Conservation (phyloP, 2,888 invertebrate genomes). For the Chloromyia formosa region DNA sequence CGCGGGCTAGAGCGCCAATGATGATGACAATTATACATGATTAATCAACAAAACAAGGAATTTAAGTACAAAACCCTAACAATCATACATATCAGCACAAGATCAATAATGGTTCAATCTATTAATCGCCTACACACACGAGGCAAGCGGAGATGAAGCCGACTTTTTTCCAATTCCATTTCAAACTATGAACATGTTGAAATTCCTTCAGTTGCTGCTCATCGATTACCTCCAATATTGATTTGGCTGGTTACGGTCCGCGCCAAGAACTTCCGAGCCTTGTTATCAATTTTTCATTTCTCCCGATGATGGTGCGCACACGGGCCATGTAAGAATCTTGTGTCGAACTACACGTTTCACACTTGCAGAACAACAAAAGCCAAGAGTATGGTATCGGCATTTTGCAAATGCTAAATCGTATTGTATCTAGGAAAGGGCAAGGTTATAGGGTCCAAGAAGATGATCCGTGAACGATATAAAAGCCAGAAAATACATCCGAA, state of each 20-base stretch:
- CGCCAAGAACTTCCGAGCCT: slow-evolving; percentile 30
- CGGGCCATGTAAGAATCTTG: slow-evolving; percentile 2
- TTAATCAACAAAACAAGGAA: no score
- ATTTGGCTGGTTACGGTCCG: neutral
- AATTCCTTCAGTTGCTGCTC: slow-evolving; percentile 6
- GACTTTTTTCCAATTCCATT: neutral
- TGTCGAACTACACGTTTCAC: slow-evolving; percentile 4
- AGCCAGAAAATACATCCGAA: neutral
- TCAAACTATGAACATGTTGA: neutral
- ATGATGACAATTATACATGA: no score
- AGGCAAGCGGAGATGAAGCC: neutral
- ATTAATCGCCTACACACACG: slow-evolving; percentile 53
- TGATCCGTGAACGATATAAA: slow-evolving; percentile 42
- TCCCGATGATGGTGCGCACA: neutral
- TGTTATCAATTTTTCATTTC: slow-evolving; percentile 36
- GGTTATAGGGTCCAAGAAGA: slow-evolving; percentile 43
- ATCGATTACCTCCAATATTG: slow-evolving; percentile 26
- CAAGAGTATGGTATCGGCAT: neutral
- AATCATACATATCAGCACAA: no score
- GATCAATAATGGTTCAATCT: slow-evolving; percentile 51
- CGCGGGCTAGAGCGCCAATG: no score
- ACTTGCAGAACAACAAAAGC: neutral
- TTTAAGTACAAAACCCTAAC: no score
- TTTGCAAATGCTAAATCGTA: neutral
- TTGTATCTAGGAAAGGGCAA: slow-evolving; percentile 31